Conservation (phyloP, 2,797 vertebrate genomes). For the Micropoecilia bifurca region DNA sequence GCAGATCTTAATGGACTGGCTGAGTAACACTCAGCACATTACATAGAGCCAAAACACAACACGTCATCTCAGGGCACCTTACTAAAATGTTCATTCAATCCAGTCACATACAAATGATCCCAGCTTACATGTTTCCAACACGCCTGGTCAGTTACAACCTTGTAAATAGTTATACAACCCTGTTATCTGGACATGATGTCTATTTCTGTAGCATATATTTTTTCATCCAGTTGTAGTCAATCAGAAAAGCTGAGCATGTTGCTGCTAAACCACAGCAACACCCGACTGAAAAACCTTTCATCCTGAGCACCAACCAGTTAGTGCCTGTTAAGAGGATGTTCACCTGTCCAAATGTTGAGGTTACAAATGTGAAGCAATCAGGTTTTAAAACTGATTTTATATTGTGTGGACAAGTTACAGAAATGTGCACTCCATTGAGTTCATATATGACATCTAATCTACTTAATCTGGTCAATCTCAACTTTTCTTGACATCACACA, state of each 20-base stretch:
- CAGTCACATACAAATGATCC: not conserved
- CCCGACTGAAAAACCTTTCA: not conserved
- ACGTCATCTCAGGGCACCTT: not conserved
- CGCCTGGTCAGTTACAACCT: not conserved
- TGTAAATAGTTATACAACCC: not conserved
- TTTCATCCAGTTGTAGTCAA: conserved; percentile 2
- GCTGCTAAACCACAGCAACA: not conserved
- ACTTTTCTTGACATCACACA: not conserved
- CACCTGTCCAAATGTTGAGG: not conserved
- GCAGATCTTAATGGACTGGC: not conserved
- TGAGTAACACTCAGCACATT: not conserved
- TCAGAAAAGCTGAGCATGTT: not conserved
- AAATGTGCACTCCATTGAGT: not conserved
- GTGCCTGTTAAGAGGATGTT: not conserved
- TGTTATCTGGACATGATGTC: not conserved
- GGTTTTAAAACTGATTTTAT: not conserved
- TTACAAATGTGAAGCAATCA: not conserved
- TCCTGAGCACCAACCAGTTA: not conserved
- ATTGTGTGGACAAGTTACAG: not conserved
- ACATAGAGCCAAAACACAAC: not conserved
- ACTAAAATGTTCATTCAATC: not conserved
- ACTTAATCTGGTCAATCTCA: not conserved
- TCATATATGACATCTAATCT: not conserved
- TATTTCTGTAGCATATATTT: not conserved
- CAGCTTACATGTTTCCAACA: not conserved